These are phyloP conservation scores for Nymphalis io DNA, from an alignment of 1,140 invertebrate species.

Conservation along the genomic window DNA sequence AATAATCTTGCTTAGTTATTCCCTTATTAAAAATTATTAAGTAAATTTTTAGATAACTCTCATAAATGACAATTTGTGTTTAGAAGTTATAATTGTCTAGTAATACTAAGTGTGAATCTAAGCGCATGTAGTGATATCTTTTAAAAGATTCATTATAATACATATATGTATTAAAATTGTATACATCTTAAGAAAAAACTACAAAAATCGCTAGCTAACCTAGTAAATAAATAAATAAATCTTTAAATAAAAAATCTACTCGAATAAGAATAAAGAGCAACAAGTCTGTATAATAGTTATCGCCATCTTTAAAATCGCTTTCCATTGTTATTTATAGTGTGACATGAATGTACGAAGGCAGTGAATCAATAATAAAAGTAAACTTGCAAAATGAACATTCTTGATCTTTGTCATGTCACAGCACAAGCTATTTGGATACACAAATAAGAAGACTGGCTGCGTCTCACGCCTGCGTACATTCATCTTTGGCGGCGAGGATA, in stretches of 20 bases:
- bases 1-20: no score
- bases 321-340: conserved; percentile 35
- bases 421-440: conserved; percentile 52
- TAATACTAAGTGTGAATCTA: no score
- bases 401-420: conserved; percentile 64
- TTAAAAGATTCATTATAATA: no score
- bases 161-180: no score
- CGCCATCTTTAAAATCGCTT: conserved; percentile 23
- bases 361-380: conserved; percentile 39
- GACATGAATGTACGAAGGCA: conserved; percentile 29
- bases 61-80: no score
- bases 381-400: conserved; percentile 46
- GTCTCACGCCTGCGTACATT: conserved; percentile 49
- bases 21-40: no score
- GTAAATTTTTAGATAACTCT: no score
- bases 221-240: neutral
- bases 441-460: conserved; percentile 49
- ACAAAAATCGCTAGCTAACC: no score
- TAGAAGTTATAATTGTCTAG: no score
- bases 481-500: conserved; percentile 56
- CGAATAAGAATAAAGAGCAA: neutral
- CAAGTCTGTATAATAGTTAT: conserved; percentile 7
- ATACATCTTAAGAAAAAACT: no score
- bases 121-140: no score
- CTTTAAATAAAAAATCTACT: neutral